Conservation (phyloP, 2,797 vertebrate species). For the Limosa lapponica region DNA sequence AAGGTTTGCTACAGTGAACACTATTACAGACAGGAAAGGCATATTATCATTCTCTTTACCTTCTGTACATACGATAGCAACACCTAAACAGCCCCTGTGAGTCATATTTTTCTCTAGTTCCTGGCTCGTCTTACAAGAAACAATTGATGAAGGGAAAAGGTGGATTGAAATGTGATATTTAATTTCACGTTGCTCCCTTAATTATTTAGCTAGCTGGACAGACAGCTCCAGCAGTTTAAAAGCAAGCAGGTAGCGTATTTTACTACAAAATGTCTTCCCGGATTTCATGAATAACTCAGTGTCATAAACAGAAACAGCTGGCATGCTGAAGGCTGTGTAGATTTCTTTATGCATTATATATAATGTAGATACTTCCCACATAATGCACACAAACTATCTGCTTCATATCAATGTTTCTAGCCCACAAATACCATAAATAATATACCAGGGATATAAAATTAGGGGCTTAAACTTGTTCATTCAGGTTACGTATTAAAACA, state of each 20-base stretch:
- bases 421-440: conserved; percentile 18
- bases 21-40: conserved; percentile 61
- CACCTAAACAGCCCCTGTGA: conserved; percentile 26
- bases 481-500: conserved; percentile 19
- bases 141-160: conserved; percentile 27
- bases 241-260: conserved; percentile 62
- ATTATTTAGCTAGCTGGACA: conserved; percentile 53
- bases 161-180: conserved; percentile 22
- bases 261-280: conserved; percentile 63
- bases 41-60: conserved; percentile 62
- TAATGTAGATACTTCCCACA: conserved; percentile 42
- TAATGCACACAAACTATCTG: not conserved
- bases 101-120: conserved; percentile 42
- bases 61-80: conserved; percentile 14
- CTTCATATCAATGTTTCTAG: conserved; percentile 30
- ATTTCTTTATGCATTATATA: conserved; percentile 69
- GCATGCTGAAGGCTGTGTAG: conserved; percentile 58
- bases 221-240: conserved; percentile 45
- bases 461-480: conserved; percentile 14
- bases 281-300: conserved; percentile 68
- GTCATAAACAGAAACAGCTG: conserved; percentile 76
- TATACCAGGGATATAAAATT: not conserved
- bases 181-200: conserved; percentile 40
- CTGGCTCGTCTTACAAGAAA: not conserved
- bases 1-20: conserved; percentile 69